phyloP scores from a whole-genome alignment of 2,888 invertebrate species.

The Colostygia pectinataria region DNA sequence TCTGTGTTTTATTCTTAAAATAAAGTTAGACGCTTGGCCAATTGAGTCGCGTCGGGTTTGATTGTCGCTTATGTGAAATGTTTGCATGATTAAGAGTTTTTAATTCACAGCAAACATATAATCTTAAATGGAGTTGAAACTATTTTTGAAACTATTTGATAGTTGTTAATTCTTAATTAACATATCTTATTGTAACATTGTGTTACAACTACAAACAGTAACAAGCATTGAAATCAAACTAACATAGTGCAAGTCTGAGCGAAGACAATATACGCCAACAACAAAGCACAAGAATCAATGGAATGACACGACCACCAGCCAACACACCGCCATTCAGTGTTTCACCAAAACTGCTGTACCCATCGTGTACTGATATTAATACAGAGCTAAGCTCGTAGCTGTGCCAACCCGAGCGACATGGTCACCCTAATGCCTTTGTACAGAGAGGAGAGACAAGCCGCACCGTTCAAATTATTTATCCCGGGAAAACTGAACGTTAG shows the following conservation, averaged over 20 bases:
- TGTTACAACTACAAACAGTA: neutral
- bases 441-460: slow-evolving; percentile 41
- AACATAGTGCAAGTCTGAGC: slow-evolving; percentile 1
- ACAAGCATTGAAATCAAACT: slow-evolving; percentile 1
- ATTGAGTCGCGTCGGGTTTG: no score
- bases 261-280: slow-evolving; percentile 6
- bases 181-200: no score
- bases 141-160: no score
- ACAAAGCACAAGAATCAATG: slow-evolving; percentile 19
- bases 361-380: slow-evolving; percentile 33
- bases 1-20: no score
- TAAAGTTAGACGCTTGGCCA: no score
- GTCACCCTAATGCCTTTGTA: slow-evolving; percentile 37
- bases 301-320: slow-evolving; percentile 10
- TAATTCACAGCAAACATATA: no score
- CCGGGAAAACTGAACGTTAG: slow-evolving; percentile 38
- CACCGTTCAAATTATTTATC: slow-evolving; percentile 52
- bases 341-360: slow-evolving; percentile 32
- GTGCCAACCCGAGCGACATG: slow-evolving; percentile 29
- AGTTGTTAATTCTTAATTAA: no score
- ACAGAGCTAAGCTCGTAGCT: slow-evolving; percentile 20
- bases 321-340: slow-evolving; percentile 27
- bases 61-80: no score
- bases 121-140: no score
- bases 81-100: no score